Evolutionary conservation across 2,797 vertebrate genomes (phyloP).

Genomic region (Momotus momota): DNA sequence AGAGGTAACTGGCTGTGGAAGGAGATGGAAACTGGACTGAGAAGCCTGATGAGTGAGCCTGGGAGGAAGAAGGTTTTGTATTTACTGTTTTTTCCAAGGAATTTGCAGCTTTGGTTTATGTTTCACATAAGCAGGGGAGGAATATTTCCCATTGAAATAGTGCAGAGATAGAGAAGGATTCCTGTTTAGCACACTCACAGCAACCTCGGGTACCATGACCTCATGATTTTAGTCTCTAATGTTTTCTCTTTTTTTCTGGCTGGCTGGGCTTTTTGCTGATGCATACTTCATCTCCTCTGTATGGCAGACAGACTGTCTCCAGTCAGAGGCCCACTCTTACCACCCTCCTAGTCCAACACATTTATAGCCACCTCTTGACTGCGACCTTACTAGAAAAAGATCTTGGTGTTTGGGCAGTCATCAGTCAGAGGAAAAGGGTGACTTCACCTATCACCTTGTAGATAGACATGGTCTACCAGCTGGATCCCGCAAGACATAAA

Average conservation of each 20-base stretch:
- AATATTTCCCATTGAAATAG: background rate
- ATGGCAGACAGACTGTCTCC: background rate
- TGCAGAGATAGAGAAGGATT: background rate
- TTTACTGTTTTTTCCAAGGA: background rate
- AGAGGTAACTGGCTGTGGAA: background rate
- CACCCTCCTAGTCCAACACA: background rate
- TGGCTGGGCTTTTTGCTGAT: background rate
- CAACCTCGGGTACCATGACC: background rate
- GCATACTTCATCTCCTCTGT: background rate
- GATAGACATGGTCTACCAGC: background rate
- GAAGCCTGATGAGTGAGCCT: background rate
- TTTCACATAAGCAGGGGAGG: background rate
- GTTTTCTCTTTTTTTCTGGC: background rate
- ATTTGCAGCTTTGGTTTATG: background rate
- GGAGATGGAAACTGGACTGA: background rate
- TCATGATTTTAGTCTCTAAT: background rate
- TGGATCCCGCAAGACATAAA: background rate
- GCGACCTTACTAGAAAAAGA: background rate
- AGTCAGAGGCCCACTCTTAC: background rate
- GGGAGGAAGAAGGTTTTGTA: background rate
- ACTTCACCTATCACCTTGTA: background rate
- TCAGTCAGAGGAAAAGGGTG: background rate
- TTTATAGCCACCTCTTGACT: background rate
- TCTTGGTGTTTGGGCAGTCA: background rate
- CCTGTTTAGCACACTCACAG: background rate